Evolutionary conservation across 2,113 vertebrate species (phyloP).

Genomic region (Typhlomys cinereus): DNA sequence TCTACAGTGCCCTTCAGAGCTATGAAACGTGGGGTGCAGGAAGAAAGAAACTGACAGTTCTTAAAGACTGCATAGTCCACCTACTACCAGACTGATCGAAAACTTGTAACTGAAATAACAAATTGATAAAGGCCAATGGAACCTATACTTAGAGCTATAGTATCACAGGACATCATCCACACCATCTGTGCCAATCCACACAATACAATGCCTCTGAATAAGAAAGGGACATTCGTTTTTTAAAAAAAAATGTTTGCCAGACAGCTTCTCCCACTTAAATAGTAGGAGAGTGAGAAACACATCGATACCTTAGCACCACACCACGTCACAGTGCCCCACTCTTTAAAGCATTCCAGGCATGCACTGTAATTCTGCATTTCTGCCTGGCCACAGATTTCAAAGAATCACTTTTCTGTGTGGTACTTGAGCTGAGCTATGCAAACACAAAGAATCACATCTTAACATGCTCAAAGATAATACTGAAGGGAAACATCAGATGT

Average conservation of each 20-base stretch:
- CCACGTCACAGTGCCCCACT: not conserved
- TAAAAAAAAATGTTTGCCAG: slow-evolving; percentile 47
- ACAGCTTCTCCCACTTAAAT: slow-evolving; percentile 29
- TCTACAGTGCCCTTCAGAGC: not conserved
- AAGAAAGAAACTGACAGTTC: not conserved
- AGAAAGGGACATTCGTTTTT: not conserved
- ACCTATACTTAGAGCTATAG: not conserved
- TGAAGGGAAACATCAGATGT: slow-evolving; percentile 56
- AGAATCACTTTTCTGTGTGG: not conserved
- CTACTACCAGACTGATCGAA: not conserved
- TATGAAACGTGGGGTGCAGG: not conserved
- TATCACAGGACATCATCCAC: not conserved
- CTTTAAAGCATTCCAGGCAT: not conserved
- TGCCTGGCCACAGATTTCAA: slow-evolving; percentile 20
- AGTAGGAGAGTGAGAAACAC: not conserved
- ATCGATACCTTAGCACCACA: not conserved
- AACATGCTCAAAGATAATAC: slow-evolving; percentile 58
- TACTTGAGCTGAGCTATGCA: not conserved
- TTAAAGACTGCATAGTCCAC: not conserved
- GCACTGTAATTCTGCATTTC: slow-evolving; percentile 11
- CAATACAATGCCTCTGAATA: not conserved
- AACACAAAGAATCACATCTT: not conserved
- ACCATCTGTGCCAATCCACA: not conserved
- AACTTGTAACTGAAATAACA: not conserved
- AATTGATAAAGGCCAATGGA: not conserved